phyloP scores from a whole-genome alignment of 1,140 invertebrate genomes.

The Zaprionus capensis region DNA sequence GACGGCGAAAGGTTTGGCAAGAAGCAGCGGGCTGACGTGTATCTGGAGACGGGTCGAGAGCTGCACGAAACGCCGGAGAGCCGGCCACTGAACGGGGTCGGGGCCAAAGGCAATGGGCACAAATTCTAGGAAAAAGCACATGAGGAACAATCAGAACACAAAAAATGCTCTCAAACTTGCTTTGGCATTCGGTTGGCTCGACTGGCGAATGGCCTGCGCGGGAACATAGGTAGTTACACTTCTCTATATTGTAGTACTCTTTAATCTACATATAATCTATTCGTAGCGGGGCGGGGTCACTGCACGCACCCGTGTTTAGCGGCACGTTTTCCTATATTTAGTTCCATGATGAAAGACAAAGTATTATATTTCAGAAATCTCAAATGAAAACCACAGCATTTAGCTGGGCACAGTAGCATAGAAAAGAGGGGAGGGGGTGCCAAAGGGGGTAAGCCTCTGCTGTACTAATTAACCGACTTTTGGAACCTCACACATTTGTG shows the following conservation, averaged over 20 bases:
- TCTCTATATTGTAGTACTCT: background rate
- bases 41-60: conserved; percentile 65
- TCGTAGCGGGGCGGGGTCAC: background rate
- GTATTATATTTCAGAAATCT: conserved; percentile 76
- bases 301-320: background rate
- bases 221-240: conserved; percentile 14
- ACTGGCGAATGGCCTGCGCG: conserved; percentile 9
- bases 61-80: conserved; percentile 37
- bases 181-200: background rate
- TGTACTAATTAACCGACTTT: background rate
- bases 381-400: conserved; percentile 53
- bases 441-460: background rate
- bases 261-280: conserved; percentile 5
- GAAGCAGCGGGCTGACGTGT: conserved; percentile 43
- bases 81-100: conserved; percentile 57
- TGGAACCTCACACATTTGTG: background rate
- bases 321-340: conserved; percentile 45
- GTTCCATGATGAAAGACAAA: conserved; percentile 52
- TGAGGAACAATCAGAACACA: background rate
- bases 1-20: conserved; percentile 89
- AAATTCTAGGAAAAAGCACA: conserved; percentile 41
- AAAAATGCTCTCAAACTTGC: background rate
- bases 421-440: background rate
- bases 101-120: conserved; percentile 54
- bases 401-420: conserved; percentile 27